Evolutionary conservation across 2,797 vertebrate genomes (phyloP).

Genomic region (Sardinella longiceps): DNA sequence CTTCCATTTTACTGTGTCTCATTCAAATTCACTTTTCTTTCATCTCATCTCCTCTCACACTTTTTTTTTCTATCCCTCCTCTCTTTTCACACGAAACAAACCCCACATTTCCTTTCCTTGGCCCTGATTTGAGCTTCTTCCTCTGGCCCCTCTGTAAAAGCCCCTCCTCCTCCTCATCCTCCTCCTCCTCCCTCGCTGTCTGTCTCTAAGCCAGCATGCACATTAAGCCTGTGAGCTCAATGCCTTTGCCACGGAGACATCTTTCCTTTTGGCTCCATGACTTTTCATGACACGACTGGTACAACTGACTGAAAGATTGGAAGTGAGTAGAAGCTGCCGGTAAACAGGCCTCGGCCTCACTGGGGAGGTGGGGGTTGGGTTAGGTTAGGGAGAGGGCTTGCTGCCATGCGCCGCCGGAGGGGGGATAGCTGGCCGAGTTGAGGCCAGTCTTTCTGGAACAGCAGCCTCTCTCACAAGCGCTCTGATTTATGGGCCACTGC

Average conservation of each 20-base stretch:
- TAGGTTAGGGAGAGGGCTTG: neutral
- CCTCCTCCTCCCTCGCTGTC: neutral
- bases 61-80: neutral
- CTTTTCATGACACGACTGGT: conserved; percentile 20
- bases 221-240: neutral
- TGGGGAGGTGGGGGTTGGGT: neutral
- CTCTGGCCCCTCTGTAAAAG: too few species aligned
- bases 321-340: neutral
- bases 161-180: too few species aligned
- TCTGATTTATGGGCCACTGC: conserved; percentile 33
- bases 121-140: too few species aligned
- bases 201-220: neutral
- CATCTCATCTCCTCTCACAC: neutral
- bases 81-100: neutral
- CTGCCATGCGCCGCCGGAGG: neutral
- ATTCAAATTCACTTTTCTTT: neutral
- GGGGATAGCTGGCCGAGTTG: conserved; percentile 9
- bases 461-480: conserved; percentile 22
- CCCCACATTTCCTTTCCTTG: neutral
- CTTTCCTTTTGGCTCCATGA: conserved; percentile 13
- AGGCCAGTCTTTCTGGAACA: conserved; percentile 4
- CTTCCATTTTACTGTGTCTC: conserved; percentile 24
- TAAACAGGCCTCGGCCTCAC: neutral
- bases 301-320: neutral
- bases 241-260: neutral